phyloP scores from a whole-genome alignment of 2,113 vertebrate species.

The Callocephalon fimbriatum region DNA sequence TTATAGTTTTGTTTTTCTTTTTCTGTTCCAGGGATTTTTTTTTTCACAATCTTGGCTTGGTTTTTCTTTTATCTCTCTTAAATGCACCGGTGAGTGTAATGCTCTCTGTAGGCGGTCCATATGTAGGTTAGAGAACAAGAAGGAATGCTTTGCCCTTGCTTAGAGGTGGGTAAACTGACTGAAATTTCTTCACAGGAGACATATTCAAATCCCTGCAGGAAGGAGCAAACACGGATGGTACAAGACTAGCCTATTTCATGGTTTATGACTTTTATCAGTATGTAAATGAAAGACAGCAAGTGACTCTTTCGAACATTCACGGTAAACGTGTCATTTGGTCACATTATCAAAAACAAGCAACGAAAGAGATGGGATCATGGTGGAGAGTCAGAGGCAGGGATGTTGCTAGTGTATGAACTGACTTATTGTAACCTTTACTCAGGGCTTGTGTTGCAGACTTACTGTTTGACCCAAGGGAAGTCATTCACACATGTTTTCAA shows the following conservation, averaged over 20 bases:
- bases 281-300: background rate
- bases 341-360: background rate
- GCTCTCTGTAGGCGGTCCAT: background rate
- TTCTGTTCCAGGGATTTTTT: background rate
- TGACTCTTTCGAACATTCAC: background rate
- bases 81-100: rapidly evolving
- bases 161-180: background rate
- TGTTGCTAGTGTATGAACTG: background rate
- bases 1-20: background rate
- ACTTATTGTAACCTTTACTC: background rate
- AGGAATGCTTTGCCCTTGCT: background rate
- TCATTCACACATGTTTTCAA: background rate
- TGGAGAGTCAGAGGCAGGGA: background rate
- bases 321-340: background rate
- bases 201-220: constrained; percentile 7
- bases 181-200: background rate
- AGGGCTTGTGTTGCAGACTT: background rate
- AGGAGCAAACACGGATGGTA: background rate
- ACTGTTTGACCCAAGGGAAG: background rate
- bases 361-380: background rate
- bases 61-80: background rate
- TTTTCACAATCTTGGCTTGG: background rate
- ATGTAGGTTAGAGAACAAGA: background rate
- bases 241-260: constrained; percentile 16
- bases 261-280: constrained; percentile 21